Evolutionary conservation across 2,797 vertebrate species (phyloP).

Genomic region (Prionace glauca): DNA sequence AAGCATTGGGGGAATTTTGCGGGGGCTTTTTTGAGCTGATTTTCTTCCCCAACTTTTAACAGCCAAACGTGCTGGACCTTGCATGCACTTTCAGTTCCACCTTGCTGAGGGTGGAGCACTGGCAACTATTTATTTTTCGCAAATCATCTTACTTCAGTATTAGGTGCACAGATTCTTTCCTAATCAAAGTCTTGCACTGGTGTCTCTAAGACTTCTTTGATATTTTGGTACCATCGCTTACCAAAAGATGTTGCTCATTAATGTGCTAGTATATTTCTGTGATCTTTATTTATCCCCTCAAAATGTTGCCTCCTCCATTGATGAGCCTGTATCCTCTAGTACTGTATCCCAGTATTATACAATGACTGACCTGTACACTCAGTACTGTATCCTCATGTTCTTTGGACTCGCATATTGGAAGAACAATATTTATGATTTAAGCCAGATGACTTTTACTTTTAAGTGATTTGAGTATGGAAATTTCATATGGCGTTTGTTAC

Average conservation of each 20-base stretch:
- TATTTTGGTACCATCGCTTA: background rate
- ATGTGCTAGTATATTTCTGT: background rate
- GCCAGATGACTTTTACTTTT: background rate
- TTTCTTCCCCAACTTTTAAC: background rate
- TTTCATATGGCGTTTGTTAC: background rate
- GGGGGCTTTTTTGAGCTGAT: background rate
- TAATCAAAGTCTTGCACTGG: background rate
- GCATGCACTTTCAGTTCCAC: background rate
- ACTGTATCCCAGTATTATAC: background rate
- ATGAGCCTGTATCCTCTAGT: background rate
- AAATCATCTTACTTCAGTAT: background rate
- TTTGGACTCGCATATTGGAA: background rate
- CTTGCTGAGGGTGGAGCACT: too few relatives aligned
- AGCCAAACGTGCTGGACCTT: background rate
- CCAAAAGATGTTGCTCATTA: background rate
- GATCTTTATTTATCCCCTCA: background rate
- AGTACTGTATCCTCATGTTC: too few relatives aligned
- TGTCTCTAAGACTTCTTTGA: background rate
- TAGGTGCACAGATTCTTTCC: background rate
- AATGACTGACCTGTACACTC: background rate
- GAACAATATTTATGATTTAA: background rate
- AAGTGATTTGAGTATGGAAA: background rate
- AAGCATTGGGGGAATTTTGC: background rate
- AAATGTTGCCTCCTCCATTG: background rate
- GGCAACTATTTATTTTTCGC: background rate